These are phyloP conservation scores for Lasius platythorax DNA, from an alignment of 2,888 invertebrate genomes.

Conservation along the genomic window DNA sequence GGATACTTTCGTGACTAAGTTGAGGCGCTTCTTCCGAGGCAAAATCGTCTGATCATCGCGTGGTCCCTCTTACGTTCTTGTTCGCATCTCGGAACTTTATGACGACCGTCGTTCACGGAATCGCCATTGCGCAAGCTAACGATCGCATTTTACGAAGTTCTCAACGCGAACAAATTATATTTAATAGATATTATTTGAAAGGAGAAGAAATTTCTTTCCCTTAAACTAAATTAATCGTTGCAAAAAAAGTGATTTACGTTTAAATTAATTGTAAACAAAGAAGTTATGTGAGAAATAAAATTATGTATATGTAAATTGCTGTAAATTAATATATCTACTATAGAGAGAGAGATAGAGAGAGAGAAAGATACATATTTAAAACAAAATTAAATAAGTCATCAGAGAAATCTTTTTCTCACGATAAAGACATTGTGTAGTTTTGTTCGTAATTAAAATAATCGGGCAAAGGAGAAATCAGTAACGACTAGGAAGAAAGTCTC, in stretches of 20 bases:
- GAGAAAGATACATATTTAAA: not conserved
- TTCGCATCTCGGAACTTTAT: conserved; percentile 44
- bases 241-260: not conserved
- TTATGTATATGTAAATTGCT: not conserved
- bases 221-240: not conserved
- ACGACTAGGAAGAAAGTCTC: not conserved
- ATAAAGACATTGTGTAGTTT: conserved; percentile 16
- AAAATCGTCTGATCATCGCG: conserved; percentile 36
- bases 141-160: conserved; percentile 21
- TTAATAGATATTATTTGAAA: not conserved
- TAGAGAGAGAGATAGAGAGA: not conserved
- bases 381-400: conserved; percentile 27
- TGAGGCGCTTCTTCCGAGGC: conserved; percentile 19
- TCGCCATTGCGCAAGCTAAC: conserved; percentile 29
- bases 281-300: not conserved
- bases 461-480: not conserved
- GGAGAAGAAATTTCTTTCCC: not conserved
- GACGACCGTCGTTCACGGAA: conserved; percentile 45
- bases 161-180: not conserved
- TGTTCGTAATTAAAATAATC: conserved; percentile 11
- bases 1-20: conserved; percentile 60
- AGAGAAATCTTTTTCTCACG: not conserved
- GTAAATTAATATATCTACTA: not conserved
- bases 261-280: not conserved
- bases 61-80: conserved; percentile 14